A percentile compares a stretch with the other conserved stretches of the same genome.
phyloP scores from a whole-genome alignment of 37 sponge, comb jelly and placozoan species.

The Dysidea cf. avara region DNA sequence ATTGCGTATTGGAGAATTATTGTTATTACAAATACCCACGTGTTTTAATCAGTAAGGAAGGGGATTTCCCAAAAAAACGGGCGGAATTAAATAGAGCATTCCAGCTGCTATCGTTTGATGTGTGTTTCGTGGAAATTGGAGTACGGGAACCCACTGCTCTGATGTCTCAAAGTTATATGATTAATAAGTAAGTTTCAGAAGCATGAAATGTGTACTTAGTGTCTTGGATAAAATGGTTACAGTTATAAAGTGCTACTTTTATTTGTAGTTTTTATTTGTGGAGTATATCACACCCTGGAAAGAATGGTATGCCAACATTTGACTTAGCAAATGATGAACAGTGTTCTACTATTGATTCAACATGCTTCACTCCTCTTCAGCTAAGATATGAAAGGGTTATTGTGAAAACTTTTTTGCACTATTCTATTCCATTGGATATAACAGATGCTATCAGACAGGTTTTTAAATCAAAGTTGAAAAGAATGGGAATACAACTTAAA shows the following conservation, averaged over 20 bases:
- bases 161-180: too few relatives aligned
- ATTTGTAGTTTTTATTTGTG: neutral
- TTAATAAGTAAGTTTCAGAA: too few relatives aligned
- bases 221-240: too few relatives aligned
- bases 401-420: conserved; percentile 11
- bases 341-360: neutral
- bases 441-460: neutral
- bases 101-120: neutral
- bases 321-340: neutral
- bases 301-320: neutral
- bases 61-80: neutral
- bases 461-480: conserved; percentile 9
- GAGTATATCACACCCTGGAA: conserved; percentile 2
- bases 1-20: too few relatives aligned
- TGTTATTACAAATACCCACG: too few relatives aligned
- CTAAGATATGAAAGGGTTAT: neutral
- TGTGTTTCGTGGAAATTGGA: neutral
- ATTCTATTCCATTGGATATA: conserved; percentile 6
- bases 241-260: too few relatives aligned
- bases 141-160: neutral
- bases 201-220: neutral
- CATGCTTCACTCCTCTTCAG: neutral
- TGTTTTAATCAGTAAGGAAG: too few relatives aligned
- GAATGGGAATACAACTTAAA: conserved; percentile 6
- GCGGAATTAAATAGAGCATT: neutral